Percentiles rank a stretch among this genome's conserved stretches.
These are phyloP conservation scores for Triops longicaudatus DNA, from an alignment of 1,140 invertebrate genomes.

Conservation along the genomic window DNA sequence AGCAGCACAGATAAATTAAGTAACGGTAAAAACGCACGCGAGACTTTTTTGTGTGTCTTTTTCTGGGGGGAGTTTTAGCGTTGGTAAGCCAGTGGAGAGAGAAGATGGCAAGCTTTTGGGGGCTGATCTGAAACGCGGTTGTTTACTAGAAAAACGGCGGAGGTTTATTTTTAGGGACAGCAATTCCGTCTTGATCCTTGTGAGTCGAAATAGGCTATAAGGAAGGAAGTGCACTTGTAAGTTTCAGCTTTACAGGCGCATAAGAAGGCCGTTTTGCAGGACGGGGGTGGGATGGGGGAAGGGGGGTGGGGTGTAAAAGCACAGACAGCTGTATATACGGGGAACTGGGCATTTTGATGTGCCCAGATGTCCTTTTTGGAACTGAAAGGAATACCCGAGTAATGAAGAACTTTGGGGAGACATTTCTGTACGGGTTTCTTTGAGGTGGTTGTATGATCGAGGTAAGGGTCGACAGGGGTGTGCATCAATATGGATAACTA, in stretches of 20 bases:
- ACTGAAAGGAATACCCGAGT: neutral
- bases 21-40: neutral
- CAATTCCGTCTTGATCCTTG: constrained; percentile 11
- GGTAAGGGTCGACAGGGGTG: no score
- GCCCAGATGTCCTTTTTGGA: neutral
- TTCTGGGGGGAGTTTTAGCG: neutral
- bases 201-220: constrained; percentile 8
- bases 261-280: neutral
- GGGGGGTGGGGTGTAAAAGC: neutral
- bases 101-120: neutral
- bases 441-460: no score
- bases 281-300: no score
- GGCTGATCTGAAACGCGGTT: neutral
- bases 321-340: neutral
- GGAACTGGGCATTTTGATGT: neutral
- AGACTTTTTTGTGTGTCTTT: neutral
- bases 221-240: constrained; percentile 3
- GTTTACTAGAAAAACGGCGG: neutral
- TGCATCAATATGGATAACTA: neutral
- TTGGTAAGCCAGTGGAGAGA: no score
- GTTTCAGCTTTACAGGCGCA: neutral
- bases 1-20: neutral
- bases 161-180: neutral
- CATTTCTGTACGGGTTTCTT: neutral
- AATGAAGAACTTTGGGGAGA: neutral